These are phyloP conservation scores for Rhinoderma darwinii DNA, from an alignment of 2,113 vertebrate species.

Conservation along the genomic window DNA sequence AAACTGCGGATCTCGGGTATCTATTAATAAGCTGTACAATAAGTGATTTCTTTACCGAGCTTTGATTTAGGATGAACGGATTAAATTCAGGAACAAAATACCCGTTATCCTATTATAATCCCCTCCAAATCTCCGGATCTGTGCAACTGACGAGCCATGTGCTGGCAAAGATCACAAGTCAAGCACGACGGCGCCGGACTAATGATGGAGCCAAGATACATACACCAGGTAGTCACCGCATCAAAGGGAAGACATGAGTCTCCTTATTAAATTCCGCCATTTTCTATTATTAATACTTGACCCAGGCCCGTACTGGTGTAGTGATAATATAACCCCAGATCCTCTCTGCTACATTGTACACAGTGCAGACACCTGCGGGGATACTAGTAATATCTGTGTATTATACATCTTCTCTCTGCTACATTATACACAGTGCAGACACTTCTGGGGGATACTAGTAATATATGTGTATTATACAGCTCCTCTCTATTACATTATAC, in stretches of 20 bases:
- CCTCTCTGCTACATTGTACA: neutral
- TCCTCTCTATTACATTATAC: neutral
- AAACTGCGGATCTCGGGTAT: too few species aligned
- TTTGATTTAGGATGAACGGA: conserved; percentile 3
- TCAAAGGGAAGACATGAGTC: neutral
- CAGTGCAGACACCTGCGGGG: neutral
- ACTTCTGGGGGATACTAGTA: too few species aligned
- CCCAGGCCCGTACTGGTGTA: neutral
- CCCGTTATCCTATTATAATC: conserved; percentile 10
- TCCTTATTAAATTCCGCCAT: neutral
- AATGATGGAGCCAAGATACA: neutral
- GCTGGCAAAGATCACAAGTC: neutral
- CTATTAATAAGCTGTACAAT: neutral
- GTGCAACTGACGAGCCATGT: neutral
- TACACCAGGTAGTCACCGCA: neutral
- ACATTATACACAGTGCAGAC: neutral
- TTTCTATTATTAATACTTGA: neutral
- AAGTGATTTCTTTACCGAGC: neutral
- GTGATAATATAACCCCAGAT: neutral
- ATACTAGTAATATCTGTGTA: conserved; percentile 25
- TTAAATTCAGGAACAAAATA: neutral
- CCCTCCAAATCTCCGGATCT: conserved; percentile 7
- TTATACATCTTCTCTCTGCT: neutral
- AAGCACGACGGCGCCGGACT: neutral
- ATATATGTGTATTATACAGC: too few species aligned